phyloP scores from a whole-genome alignment of 2,888 invertebrate genomes.

The Melanostoma mellinum region DNA sequence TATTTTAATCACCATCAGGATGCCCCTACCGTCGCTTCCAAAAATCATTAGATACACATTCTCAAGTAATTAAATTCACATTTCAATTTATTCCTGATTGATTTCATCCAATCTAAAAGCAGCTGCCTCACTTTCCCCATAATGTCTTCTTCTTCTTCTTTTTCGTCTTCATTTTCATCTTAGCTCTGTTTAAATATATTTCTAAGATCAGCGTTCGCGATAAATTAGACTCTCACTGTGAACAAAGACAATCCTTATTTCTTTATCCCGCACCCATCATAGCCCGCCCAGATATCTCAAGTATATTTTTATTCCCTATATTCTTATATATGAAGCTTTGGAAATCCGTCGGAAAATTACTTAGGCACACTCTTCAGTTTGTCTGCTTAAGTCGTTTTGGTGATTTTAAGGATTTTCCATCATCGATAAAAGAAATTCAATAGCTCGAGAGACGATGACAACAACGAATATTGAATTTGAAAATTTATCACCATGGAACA shows the following conservation, averaged over 20 bases:
- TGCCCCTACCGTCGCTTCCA: no score
- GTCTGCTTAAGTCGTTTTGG: constrained; percentile 63
- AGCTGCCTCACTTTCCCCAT: constrained; percentile 39
- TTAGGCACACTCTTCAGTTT: constrained; percentile 51
- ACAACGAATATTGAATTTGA: constrained; percentile 65
- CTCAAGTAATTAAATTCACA: constrained; percentile 57
- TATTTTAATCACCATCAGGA: no score
- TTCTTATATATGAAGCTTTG: not conserved
- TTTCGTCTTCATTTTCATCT: not conserved
- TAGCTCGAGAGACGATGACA: constrained; percentile 51
- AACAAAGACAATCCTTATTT: constrained; percentile 59
- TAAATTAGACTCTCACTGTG: constrained; percentile 58
- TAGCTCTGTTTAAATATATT: constrained; percentile 15
- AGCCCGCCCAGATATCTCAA: not conserved
- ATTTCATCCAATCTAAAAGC: constrained; percentile 51
- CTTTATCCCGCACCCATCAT: constrained; percentile 12
- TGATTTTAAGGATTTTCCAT: constrained; percentile 72
- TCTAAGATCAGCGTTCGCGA: constrained; percentile 49
- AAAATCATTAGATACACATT: constrained; percentile 22
- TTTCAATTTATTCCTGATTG: constrained; percentile 68
- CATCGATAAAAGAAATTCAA: constrained; percentile 64
- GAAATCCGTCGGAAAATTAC: constrained; percentile 55
- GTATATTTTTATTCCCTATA: no score
- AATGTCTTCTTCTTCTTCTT: constrained; percentile 3
- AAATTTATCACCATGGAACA: constrained; percentile 61